Conservation (phyloP, 2,797 vertebrate genomes). For the Nothura maculosa region DNA sequence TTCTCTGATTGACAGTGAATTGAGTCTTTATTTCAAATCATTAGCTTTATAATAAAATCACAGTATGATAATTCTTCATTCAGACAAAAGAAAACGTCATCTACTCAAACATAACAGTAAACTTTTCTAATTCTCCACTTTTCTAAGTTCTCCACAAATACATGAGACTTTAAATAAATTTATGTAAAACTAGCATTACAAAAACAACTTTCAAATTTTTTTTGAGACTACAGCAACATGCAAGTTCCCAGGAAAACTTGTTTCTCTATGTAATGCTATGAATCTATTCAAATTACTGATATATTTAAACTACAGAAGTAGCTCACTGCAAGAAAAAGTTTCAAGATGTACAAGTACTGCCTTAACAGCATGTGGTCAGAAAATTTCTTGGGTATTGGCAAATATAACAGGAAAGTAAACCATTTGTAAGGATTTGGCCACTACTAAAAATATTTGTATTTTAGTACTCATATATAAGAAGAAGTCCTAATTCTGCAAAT, state of each 20-base stretch:
- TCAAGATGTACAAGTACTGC: slow-evolving; percentile 9
- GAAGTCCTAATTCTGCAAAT: fast-evolving
- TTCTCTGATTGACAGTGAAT: neutral
- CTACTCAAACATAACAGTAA: neutral
- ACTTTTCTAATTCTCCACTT: neutral
- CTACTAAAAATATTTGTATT: neutral
- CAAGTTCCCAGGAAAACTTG: slow-evolving; percentile 23
- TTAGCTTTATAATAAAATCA: neutral
- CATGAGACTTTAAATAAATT: neutral
- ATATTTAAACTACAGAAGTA: slow-evolving; percentile 54
- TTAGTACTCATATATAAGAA: neutral
- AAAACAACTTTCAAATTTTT: neutral
- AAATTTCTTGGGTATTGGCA: slow-evolving; percentile 2
- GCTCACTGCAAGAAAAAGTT: slow-evolving; percentile 58
- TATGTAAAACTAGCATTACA: neutral
- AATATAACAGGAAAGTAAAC: slow-evolving; percentile 31
- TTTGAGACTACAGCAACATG: neutral
- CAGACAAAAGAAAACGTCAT: neutral
- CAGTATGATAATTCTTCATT: neutral
- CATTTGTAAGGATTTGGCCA: neutral
- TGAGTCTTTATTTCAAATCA: neutral
- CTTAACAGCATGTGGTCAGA: slow-evolving; percentile 18
- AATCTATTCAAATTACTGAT: slow-evolving; percentile 37
- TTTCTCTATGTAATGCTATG: neutral
- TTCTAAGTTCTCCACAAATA: neutral